These are phyloP conservation scores for Idaea aversata DNA, from an alignment of 2,888 invertebrate species.

Conservation along the genomic window DNA sequence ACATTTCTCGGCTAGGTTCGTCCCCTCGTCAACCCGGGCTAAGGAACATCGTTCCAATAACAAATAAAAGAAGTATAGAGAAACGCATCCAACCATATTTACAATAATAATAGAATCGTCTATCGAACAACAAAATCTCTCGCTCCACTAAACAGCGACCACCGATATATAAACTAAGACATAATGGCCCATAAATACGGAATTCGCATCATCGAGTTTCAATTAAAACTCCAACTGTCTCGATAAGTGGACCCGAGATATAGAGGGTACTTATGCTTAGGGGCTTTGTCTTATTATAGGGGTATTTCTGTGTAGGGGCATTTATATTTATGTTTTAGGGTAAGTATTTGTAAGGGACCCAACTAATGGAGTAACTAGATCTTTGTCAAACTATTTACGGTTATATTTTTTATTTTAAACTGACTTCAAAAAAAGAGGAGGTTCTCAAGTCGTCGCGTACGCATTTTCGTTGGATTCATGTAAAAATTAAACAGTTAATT, in stretches of 20 bases:
- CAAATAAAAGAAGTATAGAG: too few relatives aligned
- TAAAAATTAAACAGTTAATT: too few relatives aligned
- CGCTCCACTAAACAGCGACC: not conserved
- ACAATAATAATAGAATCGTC: not conserved
- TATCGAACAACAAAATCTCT: not conserved
- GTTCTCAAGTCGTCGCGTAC: too few relatives aligned
- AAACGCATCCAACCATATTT: not conserved
- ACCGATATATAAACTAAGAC: not conserved
- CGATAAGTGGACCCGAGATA: constrained; percentile 32
- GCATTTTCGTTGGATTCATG: too few relatives aligned
- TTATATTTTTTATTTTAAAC: too few relatives aligned
- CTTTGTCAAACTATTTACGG: not conserved
- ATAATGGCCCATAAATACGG: constrained; percentile 9
- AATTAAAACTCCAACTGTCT: constrained; percentile 60
- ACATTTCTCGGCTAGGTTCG: too few relatives aligned
- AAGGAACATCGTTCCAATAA: too few relatives aligned
- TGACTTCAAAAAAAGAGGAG: too few relatives aligned
- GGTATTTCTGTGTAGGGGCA: not conserved
- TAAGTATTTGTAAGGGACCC: not conserved
- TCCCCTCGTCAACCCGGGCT: too few relatives aligned
- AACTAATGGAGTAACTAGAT: not conserved
- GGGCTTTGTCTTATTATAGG: not conserved
- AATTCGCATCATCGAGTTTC: constrained; percentile 49
- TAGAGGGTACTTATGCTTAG: not conserved
- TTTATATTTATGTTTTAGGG: not conserved